phyloP scores from a whole-genome alignment of 1,140 invertebrate genomes.

The Varroa destructor region DNA sequence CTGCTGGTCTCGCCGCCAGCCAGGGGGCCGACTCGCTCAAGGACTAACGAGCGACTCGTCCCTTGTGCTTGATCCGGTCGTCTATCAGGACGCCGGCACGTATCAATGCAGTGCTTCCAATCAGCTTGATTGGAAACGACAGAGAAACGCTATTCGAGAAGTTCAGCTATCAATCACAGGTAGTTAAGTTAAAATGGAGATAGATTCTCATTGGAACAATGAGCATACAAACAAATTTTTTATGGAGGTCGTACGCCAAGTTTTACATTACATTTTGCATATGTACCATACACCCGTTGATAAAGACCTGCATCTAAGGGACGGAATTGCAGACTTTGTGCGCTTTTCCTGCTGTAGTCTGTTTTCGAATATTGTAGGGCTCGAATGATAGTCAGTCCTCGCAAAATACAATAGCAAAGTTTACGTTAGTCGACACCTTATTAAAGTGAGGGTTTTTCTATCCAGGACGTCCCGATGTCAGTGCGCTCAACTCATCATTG shows the following conservation, averaged over 20 bases:
- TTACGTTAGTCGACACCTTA: too few species aligned
- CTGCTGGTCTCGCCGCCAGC: conserved; percentile 31
- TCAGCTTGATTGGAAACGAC: conserved; percentile 36
- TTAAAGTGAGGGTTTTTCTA: too few species aligned
- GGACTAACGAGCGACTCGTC: conserved; percentile 45
- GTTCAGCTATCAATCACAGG: conserved; percentile 46
- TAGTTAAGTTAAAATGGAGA: not conserved
- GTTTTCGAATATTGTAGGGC: conserved; percentile 9
- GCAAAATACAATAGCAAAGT: too few species aligned
- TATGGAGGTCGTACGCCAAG: too few species aligned
- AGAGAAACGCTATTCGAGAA: conserved; percentile 43
- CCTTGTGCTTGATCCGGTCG: conserved; percentile 51
- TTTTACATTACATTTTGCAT: too few species aligned
- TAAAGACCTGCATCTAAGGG: too few species aligned
- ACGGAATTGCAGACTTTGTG: not conserved
- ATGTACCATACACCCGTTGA: too few species aligned
- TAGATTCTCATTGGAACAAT: not conserved
- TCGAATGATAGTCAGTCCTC: not conserved
- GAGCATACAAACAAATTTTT: too few species aligned
- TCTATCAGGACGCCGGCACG: conserved; percentile 61
- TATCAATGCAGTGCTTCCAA: conserved; percentile 51
- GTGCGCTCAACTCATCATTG: conserved; percentile 45
- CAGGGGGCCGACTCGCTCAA: conserved; percentile 1
- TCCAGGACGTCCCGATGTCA: conserved; percentile 47
- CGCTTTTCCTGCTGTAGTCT: not conserved